phyloP scores from a whole-genome alignment of 2,113 vertebrate species.

The Rhinoptilus africanus region DNA sequence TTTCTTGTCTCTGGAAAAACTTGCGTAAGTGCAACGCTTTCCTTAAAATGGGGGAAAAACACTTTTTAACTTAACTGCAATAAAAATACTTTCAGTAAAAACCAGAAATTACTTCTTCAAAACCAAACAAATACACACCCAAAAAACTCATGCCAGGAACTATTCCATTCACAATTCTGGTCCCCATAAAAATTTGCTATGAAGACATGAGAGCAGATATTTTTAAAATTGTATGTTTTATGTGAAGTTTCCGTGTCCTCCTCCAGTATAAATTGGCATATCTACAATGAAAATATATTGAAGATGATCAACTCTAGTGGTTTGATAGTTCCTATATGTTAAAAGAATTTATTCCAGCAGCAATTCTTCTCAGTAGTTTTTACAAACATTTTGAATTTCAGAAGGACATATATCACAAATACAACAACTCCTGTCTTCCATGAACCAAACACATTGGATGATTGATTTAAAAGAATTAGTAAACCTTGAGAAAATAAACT shows the following conservation, averaged over 20 bases:
- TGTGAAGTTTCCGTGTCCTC: background rate
- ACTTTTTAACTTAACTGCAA: background rate
- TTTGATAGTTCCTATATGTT: background rate
- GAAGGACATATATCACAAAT: background rate
- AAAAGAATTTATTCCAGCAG: background rate
- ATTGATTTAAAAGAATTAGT: background rate
- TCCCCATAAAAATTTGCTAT: background rate
- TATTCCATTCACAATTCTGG: background rate
- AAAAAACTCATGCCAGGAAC: background rate
- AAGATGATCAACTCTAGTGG: background rate
- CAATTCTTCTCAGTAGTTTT: background rate
- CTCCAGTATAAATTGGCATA: background rate
- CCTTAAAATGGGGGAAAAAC: background rate
- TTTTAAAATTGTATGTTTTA: background rate
- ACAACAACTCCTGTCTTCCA: background rate
- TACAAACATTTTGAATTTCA: background rate
- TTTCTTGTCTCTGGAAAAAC: background rate
- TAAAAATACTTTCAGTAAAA: background rate
- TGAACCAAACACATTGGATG: background rate
- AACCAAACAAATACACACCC: background rate
- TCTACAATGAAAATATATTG: background rate
- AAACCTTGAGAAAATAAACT: background rate
- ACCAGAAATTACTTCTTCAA: background rate
- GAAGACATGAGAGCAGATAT: background rate
- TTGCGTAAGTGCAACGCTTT: background rate